Conservation (phyloP, 2,797 vertebrate genomes). For the Anguilla anguilla region DNA sequence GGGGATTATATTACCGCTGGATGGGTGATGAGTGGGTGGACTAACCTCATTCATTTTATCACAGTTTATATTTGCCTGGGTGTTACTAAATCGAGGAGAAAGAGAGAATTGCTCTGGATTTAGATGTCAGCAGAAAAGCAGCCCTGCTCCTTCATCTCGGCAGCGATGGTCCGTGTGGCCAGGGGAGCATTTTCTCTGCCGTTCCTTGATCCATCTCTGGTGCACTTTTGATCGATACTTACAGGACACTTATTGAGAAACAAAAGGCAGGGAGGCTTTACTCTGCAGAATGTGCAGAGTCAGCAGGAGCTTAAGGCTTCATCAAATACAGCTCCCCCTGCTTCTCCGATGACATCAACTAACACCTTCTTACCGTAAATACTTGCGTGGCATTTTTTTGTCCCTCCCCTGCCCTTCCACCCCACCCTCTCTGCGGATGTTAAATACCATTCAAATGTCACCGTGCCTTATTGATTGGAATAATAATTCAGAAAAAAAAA, state of each 20-base stretch:
- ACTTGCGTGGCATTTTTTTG: constrained; percentile 21
- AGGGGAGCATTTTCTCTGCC: constrained; percentile 21
- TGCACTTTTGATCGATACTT: constrained; percentile 73
- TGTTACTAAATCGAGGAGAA: constrained; percentile 66
- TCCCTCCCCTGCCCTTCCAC: background rate
- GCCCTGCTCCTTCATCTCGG: constrained; percentile 16
- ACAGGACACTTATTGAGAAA: constrained; percentile 51
- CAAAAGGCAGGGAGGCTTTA: constrained; percentile 21
- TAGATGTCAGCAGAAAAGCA: constrained; percentile 31
- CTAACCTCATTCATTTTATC: constrained; percentile 65
- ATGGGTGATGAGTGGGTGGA: constrained; percentile 46
- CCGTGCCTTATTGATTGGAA: constrained; percentile 73
- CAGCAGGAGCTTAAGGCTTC: constrained; percentile 74
- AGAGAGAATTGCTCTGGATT: constrained; percentile 42
- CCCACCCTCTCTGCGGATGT: constrained; percentile 58
- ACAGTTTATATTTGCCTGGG: constrained; percentile 66
- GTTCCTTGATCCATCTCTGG: constrained; percentile 29
- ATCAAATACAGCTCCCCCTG: constrained; percentile 63
- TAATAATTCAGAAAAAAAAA: constrained; percentile 72
- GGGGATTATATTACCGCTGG: constrained; percentile 67
- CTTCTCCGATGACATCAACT: constrained; percentile 37
- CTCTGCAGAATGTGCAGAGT: constrained; percentile 59
- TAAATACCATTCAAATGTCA: constrained; percentile 79
- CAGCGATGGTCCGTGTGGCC: constrained; percentile 20
- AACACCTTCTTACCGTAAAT: constrained; percentile 36